Evolutionary conservation across 1,140 invertebrate species (phyloP).

Genomic region (Colletes gigas): DNA sequence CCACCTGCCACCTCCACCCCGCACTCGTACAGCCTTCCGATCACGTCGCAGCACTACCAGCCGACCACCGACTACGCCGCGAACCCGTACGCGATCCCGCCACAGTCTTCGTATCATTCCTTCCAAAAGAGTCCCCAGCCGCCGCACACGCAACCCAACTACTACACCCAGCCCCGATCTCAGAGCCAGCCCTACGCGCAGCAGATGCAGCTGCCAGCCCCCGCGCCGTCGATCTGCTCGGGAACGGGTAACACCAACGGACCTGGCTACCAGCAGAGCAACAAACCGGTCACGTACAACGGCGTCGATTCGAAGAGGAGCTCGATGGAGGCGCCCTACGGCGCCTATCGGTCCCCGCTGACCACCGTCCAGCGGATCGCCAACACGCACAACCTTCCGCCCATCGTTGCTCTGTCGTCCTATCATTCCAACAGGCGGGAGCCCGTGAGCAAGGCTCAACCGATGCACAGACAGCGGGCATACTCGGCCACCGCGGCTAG

Average conservation of each 20-base stretch:
- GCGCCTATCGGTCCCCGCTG: slow-evolving; percentile 56
- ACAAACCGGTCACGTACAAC: slow-evolving; percentile 71
- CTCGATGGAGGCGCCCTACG: slow-evolving; percentile 51
- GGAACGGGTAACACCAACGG: slow-evolving; percentile 28
- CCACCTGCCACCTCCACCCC: slow-evolving; percentile 60
- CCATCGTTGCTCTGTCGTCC: slow-evolving; percentile 80
- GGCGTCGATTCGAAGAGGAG: slow-evolving; percentile 69
- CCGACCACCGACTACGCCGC: slow-evolving; percentile 57
- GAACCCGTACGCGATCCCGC: slow-evolving; percentile 67
- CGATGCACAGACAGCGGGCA: slow-evolving; percentile 60
- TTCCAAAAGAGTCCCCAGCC: slow-evolving; percentile 69
- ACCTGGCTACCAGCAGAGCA: slow-evolving; percentile 56
- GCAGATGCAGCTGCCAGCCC: slow-evolving; percentile 46
- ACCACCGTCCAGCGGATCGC: slow-evolving; percentile 54
- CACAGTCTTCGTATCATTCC: slow-evolving; percentile 77
- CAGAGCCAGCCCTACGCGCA: slow-evolving; percentile 57
- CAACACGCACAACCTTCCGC: slow-evolving; percentile 81
- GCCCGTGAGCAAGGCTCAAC: slow-evolving; percentile 64
- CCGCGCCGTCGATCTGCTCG: slow-evolving; percentile 42
- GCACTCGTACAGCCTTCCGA: slow-evolving; percentile 66
- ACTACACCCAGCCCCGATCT: slow-evolving; percentile 61
- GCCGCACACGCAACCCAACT: slow-evolving; percentile 52
- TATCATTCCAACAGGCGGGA: slow-evolving; percentile 79
- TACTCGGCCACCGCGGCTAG: slow-evolving; percentile 33
- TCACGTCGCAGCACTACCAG: slow-evolving; percentile 71